phyloP scores from a whole-genome alignment of 1,140 invertebrate genomes.

The Eubasilissa regina region DNA sequence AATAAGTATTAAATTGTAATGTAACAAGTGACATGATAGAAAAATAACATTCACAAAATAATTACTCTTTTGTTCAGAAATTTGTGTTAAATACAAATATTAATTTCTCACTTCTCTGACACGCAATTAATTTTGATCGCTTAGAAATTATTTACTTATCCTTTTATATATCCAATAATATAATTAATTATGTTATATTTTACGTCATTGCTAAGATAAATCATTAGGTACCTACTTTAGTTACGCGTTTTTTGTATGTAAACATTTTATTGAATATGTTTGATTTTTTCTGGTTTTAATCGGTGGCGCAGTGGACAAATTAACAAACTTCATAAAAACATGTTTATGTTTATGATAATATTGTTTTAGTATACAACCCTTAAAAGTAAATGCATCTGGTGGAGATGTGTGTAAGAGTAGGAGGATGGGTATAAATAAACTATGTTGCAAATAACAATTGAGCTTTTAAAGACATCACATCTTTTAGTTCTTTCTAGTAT shows the following conservation, averaged over 20 bases:
- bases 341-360: neutral
- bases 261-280: slow-evolving; percentile 16
- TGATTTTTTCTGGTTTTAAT: slow-evolving; percentile 9
- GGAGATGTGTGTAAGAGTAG: neutral
- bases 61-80: too few species aligned
- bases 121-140: too few species aligned
- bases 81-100: too few species aligned
- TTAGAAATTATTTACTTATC: too few species aligned
- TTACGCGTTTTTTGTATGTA: neutral
- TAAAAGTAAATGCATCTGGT: neutral
- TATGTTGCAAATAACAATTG: neutral
- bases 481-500: too few species aligned
- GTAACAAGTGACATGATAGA: neutral
- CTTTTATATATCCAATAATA: too few species aligned
- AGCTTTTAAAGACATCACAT: too few species aligned
- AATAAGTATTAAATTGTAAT: slow-evolving; percentile 2
- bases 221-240: too few species aligned
- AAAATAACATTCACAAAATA: neutral
- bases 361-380: neutral
- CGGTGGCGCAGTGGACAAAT: neutral
- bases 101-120: too few species aligned
- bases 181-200: too few species aligned
- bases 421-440: neutral
- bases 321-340: neutral
- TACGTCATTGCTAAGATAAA: too few species aligned